Conservation (phyloP, 2,888 invertebrate genomes). For the Noctua fimbriata region DNA sequence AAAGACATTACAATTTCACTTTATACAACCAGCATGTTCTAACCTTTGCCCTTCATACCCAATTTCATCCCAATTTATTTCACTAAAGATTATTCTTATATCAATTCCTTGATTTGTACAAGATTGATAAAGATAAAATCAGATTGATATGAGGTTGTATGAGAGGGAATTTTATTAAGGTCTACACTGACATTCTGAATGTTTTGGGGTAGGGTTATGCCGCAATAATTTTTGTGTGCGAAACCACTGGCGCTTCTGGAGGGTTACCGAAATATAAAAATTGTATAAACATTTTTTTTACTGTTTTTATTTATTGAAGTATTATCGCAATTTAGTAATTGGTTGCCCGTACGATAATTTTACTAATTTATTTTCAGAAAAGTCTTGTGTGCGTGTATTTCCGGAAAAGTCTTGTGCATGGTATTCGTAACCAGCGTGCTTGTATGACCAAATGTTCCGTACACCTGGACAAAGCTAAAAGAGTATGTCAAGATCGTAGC, state of each 20-base stretch:
- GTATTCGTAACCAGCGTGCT: not conserved
- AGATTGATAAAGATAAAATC: slow-evolving; percentile 47
- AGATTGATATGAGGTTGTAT: slow-evolving; percentile 52
- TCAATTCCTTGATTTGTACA: slow-evolving; percentile 40
- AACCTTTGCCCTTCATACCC: slow-evolving; percentile 7
- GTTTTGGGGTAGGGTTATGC: slow-evolving; percentile 33
- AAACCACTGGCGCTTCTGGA: slow-evolving; percentile 9
- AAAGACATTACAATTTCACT: slow-evolving; percentile 3
- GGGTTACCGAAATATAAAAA: slow-evolving; percentile 28
- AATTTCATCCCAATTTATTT: slow-evolving; percentile 32
- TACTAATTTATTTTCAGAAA: not conserved
- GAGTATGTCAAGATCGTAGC: not conserved
- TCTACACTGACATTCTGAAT: slow-evolving; percentile 39
- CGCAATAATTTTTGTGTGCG: slow-evolving; percentile 47
- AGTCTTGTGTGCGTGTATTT: not conserved
- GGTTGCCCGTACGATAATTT: not conserved
- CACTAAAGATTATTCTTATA: slow-evolving; percentile 23
- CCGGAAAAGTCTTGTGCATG: not conserved
- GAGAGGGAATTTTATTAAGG: slow-evolving; percentile 50
- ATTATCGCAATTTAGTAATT: not conserved
- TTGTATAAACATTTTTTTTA: slow-evolving; percentile 9
- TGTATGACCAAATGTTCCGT: not conserved
- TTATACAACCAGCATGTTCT: not conserved
- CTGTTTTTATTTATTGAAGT: not conserved
- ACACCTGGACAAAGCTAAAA: not conserved